Evolutionary conservation across 2,113 vertebrate species (phyloP).

Genomic region (Candoia aspera): DNA sequence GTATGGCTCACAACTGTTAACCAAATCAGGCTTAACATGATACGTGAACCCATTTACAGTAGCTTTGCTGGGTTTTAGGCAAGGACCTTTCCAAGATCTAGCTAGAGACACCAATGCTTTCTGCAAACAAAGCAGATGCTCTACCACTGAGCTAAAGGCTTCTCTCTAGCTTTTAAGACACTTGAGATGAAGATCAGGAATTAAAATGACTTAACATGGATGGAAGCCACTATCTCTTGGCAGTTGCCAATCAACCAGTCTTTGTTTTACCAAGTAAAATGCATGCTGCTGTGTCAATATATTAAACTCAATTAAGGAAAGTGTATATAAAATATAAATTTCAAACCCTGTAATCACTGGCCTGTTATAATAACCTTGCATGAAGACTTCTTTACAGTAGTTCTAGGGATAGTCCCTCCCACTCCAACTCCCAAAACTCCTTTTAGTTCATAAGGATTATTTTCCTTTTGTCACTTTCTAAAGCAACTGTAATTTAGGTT

Average conservation of each 20-base stretch:
- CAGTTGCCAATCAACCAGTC: slow-evolving; percentile 47
- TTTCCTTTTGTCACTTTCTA: not conserved
- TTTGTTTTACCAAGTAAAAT: slow-evolving; percentile 29
- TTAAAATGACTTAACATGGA: slow-evolving; percentile 26
- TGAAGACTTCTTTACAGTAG: not conserved
- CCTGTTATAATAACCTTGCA: slow-evolving; percentile 23
- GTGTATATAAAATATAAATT: not conserved
- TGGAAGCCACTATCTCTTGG: slow-evolving; percentile 14
- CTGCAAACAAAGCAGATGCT: not conserved
- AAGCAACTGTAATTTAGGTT: not conserved
- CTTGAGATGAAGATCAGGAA: not conserved
- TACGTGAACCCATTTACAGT: not conserved
- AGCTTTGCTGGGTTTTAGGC: not conserved
- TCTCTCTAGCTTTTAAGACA: not conserved
- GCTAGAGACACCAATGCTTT: not conserved
- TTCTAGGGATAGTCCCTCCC: too few species aligned
- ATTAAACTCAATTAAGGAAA: slow-evolving; percentile 27
- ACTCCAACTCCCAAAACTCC: not conserved
- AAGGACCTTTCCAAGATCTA: not conserved
- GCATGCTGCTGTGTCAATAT: slow-evolving; percentile 10
- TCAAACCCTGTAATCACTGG: slow-evolving; percentile 12
- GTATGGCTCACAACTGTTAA: not conserved
- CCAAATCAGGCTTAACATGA: not conserved
- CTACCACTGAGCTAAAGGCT: not conserved
- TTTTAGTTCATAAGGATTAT: slow-evolving; percentile 12